Conservation (phyloP, 2,888 invertebrate species). For the Melanotus villosus region DNA sequence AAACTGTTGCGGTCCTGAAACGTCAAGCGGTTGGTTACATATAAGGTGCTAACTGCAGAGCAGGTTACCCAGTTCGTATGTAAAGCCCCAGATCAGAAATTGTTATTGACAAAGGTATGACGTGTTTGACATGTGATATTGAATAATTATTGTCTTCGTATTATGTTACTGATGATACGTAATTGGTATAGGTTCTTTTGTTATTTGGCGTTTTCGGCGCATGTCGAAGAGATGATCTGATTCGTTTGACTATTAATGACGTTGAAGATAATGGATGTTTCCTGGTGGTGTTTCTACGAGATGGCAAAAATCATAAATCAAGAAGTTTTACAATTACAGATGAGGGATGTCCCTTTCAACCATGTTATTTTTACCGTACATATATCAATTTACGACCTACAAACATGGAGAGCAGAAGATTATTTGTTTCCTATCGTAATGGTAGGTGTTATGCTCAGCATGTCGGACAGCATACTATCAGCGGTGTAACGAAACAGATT, state of each 20-base stretch:
- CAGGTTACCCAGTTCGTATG: background rate
- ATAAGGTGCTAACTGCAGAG: background rate
- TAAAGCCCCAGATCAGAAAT: background rate
- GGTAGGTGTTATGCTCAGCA: background rate
- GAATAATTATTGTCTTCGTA: background rate
- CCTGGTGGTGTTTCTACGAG: background rate
- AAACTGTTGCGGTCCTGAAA: background rate
- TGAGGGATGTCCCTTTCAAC: background rate
- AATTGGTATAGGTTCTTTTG: background rate
- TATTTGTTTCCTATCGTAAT: background rate
- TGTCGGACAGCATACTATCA: slow-evolving; percentile 35
- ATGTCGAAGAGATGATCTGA: slow-evolving; percentile 9
- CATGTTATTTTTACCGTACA: background rate
- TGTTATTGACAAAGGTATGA: background rate
- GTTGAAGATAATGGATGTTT: slow-evolving; percentile 3
- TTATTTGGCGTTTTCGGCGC: background rate
- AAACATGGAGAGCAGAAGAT: no score
- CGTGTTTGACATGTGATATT: no score
- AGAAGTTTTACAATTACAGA: slow-evolving; percentile 3
- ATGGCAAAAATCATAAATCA: slow-evolving; percentile 5
- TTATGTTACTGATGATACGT: no score
- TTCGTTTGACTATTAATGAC: background rate
- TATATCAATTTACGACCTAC: background rate
- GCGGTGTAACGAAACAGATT: slow-evolving; percentile 21
- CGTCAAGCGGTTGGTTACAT: background rate